Evolutionary conservation across 2,888 invertebrate genomes (phyloP).

Genomic region (Erebia palarica): DNA sequence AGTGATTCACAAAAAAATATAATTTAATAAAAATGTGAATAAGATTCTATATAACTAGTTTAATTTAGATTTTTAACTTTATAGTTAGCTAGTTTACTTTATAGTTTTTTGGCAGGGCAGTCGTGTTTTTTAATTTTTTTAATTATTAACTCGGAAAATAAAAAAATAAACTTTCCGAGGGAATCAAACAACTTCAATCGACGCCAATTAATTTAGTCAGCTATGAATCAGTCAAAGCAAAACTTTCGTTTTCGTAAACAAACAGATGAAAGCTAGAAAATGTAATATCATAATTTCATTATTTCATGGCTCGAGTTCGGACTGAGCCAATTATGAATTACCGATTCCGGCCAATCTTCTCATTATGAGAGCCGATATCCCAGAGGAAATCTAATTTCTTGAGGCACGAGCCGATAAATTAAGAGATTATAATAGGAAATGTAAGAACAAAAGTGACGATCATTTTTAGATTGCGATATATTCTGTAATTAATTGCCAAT

Average conservation of each 20-base stretch:
- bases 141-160: no score
- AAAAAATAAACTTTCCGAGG: no score
- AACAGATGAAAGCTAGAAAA: not conserved
- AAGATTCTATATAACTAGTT: no score
- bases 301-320: slow-evolving; percentile 28
- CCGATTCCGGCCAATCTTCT: slow-evolving; percentile 39
- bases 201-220: no score
- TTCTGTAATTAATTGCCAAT: slow-evolving; percentile 1
- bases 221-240: not conserved
- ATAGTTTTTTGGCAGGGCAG: no score
- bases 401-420: slow-evolving; percentile 36
- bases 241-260: not conserved
- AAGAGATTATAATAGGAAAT: slow-evolving; percentile 33
- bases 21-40: no score
- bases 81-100: no score
- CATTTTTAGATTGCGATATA: slow-evolving; percentile 21
- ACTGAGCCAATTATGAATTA: slow-evolving; percentile 38
- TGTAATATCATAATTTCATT: slow-evolving; percentile 27
- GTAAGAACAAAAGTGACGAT: slow-evolving; percentile 31
- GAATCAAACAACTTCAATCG: no score
- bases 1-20: no score
- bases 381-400: slow-evolving; percentile 41
- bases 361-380: slow-evolving; percentile 39
- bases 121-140: no score
- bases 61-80: no score